A percentile compares a stretch with the other conserved stretches of the same genome.
phyloP scores from a whole-genome alignment of 2,113 vertebrate species.

The Procapra przewalskii region DNA sequence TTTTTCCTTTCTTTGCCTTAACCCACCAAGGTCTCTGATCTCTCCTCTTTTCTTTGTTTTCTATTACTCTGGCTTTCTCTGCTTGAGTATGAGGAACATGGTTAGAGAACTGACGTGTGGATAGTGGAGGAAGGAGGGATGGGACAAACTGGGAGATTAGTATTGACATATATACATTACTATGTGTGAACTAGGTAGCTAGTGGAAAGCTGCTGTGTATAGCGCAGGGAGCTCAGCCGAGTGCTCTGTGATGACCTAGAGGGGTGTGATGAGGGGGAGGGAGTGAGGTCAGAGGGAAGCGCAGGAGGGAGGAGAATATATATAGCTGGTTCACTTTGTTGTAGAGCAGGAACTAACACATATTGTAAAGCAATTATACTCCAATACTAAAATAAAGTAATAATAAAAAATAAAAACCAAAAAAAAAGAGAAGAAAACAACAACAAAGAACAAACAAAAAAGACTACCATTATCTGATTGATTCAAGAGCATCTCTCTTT shows the following conservation, averaged over 20 bases:
- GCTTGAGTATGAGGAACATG: background rate
- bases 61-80: background rate
- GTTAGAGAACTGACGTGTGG: accelerated
- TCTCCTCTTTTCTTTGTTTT: background rate
- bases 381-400: background rate
- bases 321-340: background rate
- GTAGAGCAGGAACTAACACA: background rate
- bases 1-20: background rate
- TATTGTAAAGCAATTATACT: background rate
- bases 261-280: background rate
- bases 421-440: background rate
- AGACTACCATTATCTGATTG: background rate
- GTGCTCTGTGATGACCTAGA: background rate
- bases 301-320: background rate
- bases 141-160: background rate
- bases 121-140: background rate
- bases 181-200: background rate
- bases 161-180: background rate
- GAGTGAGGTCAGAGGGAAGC: background rate
- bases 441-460: background rate
- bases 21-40: background rate
- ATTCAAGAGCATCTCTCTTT: background rate
- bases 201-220: background rate
- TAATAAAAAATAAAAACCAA: background rate
- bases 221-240: background rate